Base-by-base conservation (phyloP, 2,113 vertebrate species). In the Zosterops hypoxanthus region DNA sequence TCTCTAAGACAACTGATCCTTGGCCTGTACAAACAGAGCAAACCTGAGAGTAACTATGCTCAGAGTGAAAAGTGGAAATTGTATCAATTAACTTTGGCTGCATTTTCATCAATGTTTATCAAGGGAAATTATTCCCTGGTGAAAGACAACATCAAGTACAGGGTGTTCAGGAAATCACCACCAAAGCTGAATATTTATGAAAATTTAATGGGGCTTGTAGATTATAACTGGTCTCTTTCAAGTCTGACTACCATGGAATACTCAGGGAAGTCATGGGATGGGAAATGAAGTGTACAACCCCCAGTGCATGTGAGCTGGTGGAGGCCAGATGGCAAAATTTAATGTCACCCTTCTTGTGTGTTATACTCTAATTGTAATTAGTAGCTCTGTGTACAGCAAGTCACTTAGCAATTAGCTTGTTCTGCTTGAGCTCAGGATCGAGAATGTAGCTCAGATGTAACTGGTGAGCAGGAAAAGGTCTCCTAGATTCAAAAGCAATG, bases 371-470 rank as follows among this genome's bases (percentile, higher is more conserved):
- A 69, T 28, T 81, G 36, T 84, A 94, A 59, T 79, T 71, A 92
- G 41, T 69, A 85, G 39, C 34, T 94, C 81, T 65, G 39, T 70
- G 93, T 80, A 73, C 56, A 41, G 41, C 33, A 71, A 77, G 33
- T 56, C 56, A 90, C 80, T 76, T 20, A 83, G 64, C 72, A 94
- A 83, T 94, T 83, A 88, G 33, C 68, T 90, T 80, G 39, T 81
- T 90, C 75, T 92, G 47, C 84, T 69, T 56, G 56, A 68, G 53
- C 36, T 72, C 85, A 57, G 44, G 69, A 44, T 65, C 0, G 10
- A 78, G 33, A 68, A 36, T 69, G 31, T 60, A 64, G 63, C 41
- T 92, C 53, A 81, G 84, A 52, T 69, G 7, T 41, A 87, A 64
- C 33, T 61, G 57, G 22, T 79, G 23, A 91, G 39, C 34, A 77